A percentile compares a stretch with the other conserved stretches of the same genome.
phyloP scores from a whole-genome alignment of 1,140 invertebrate species.

The Heterodera schachtii region DNA sequence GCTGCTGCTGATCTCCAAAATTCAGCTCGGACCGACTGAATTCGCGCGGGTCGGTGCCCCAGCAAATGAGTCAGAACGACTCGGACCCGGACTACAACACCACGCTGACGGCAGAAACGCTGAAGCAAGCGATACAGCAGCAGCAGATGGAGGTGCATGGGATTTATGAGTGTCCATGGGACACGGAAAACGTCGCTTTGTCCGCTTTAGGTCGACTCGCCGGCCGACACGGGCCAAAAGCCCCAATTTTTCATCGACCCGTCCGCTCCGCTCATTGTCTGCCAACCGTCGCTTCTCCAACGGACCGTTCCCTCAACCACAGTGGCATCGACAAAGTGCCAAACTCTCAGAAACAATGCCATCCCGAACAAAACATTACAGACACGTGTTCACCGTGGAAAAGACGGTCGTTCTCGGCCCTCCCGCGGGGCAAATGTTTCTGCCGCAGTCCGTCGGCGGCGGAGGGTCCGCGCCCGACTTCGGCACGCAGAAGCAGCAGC shows the following conservation, averaged over 20 bases:
- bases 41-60: constrained; percentile 8
- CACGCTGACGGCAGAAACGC: constrained; percentile 59
- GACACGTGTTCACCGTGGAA: constrained; percentile 27
- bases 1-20: background rate
- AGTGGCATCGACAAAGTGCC: constrained; percentile 24
- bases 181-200: too few species aligned
- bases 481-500: constrained; percentile 1
- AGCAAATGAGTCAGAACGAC: constrained; percentile 45
- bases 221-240: background rate
- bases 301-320: constrained; percentile 3
- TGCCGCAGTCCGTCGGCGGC: background rate
- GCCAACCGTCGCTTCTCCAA: background rate
- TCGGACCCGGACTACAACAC: constrained; percentile 65
- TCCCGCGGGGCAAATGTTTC: background rate
- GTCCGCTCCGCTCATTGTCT: background rate
- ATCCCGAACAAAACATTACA: background rate
- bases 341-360: background rate
- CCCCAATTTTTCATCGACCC: constrained; percentile 33
- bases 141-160: constrained; percentile 17
- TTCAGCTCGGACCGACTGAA: background rate
- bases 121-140: constrained; percentile 14
- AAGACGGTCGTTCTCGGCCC: background rate
- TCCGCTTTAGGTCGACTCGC: background rate
- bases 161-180: background rate
- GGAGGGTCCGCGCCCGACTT: background rate